Evolutionary conservation across 2,113 vertebrate species (phyloP), one percentile per base, ranked within the genome.

Genomic region (Coreoperca whiteheadi): DNA sequence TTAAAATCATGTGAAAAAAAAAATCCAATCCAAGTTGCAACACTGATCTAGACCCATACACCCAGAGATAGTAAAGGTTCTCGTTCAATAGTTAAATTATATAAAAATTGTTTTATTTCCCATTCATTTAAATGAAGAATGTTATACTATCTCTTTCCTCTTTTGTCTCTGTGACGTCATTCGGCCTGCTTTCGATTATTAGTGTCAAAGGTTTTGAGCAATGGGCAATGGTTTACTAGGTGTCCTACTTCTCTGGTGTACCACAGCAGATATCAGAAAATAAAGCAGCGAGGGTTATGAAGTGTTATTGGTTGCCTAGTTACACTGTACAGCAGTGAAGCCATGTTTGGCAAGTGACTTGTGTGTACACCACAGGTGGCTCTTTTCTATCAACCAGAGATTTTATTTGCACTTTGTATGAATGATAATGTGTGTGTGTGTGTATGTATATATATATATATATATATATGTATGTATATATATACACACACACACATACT

Each of bases 271-370:
- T 64, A 80, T 68, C 32, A 86, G 74, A 77, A 61, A 81, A 88
- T 71, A 81, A 76, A 85, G 70, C 72, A 75, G 67, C 2, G 4
- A 79, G 73, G 82, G 66, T 84, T 91, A 89, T 93, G 28, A 90
- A 89, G 86, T 89, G 86, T 84, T 86, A 76, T 86, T 91, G 79
- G 89, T 93, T 93, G 90, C 93, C 90, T 92, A 92, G 93, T 71
- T 89, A 93, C 93, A 74, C 78, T 74, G 74, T 84, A 83, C 72
- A 74, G 88, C 75, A 85, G 76, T 41, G 76, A 81, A 87, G 63
- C 88, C 84, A 66, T 89, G 81, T 92, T 88, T 90, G 87, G 77
- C 59, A 82, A 88, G 56, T 69, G 75, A 86, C 74, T 84, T 82
- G 61, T 81, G 83, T 81, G 74, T 81, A 51, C 65, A 68, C 71